Evolutionary conservation across 2,888 invertebrate species (phyloP).

Genomic region (Melanargia galathea): DNA sequence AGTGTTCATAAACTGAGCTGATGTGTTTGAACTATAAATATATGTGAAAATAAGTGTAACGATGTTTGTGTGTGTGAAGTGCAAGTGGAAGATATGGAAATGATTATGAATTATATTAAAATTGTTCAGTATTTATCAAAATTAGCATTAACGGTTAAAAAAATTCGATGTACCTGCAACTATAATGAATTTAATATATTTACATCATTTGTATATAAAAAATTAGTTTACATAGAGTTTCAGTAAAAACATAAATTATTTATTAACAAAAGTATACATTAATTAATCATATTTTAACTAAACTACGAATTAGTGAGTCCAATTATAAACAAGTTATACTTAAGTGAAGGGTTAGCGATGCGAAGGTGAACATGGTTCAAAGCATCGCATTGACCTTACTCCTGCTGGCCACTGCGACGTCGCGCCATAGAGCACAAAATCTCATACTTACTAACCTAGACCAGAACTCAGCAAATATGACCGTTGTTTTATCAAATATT

Average conservation of each 20-base stretch:
- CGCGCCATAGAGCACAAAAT: slow-evolving; percentile 28
- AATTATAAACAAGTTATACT: slow-evolving; percentile 11
- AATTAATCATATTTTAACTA: not conserved
- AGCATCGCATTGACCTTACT: slow-evolving; percentile 37
- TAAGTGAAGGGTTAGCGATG: slow-evolving; percentile 20
- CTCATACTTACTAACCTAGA: slow-evolving; percentile 1
- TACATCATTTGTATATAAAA: not conserved
- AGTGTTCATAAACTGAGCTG: not conserved
- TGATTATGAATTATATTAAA: not conserved
- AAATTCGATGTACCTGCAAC: not conserved
- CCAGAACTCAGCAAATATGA: slow-evolving; percentile 21
- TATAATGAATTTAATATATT: not conserved
- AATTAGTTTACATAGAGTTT: not conserved
- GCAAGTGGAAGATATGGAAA: not conserved
- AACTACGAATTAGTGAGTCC: not conserved
- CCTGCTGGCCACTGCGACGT: slow-evolving; percentile 32
- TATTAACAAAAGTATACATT: not conserved
- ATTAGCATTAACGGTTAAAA: not conserved
- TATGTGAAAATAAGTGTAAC: not conserved
- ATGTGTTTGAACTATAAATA: not conserved
- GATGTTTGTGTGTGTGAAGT: not conserved
- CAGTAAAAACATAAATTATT: not conserved
- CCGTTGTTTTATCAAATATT: slow-evolving; percentile 18
- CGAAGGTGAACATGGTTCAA: slow-evolving; percentile 34
- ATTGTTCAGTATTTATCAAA: not conserved